Evolutionary conservation across 2,888 invertebrate species (phyloP), one percentile per base, ranked within the genome.

Genomic region (Lasiommata megera): DNA sequence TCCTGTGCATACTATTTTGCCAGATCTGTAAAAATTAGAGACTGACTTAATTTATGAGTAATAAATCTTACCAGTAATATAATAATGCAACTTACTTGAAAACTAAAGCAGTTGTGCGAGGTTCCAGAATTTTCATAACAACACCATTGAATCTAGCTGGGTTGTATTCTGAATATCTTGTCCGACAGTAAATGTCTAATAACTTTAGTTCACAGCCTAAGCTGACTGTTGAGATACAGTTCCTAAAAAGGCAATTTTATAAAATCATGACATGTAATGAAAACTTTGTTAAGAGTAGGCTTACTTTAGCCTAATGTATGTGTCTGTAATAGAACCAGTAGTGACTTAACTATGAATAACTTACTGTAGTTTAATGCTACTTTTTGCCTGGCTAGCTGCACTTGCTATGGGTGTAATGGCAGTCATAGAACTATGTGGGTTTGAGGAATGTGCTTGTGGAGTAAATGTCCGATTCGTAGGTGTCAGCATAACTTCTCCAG

Each of bases 1-100:
- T 9, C 96, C 96, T 0, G 96, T 96, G 71, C 96, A 95, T 0
- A 96, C 96, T 91, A 96, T 93, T 85, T 96, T 96, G 0, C 96
- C 96, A 0, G 96, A 96, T 31, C 62, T 62, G 52, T 93, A 93
- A 77, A n/a, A 96, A 96, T 65, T 94, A 41, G 7, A 43, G 28
- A 43, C 94, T 12, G n/a, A n/a, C n/a, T 94, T 94, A 8, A 23
- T 31, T 36, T 28, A 46, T 36, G 1, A 43, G 3, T 36, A 34
- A 53, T 16, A 29, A 17, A 6, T 7, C 8, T 14, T 17, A 18
- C 3, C n/a, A n/a, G 3, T n/a, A 11, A 34, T 14, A 37, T 44
- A 51, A 17, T 14, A 29, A 12, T 28, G 40, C 9, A 36, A 44
- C 12, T 38, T 67, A 87, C 91, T 82, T 88, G 70, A 93, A 93